Evolutionary conservation across 1,140 invertebrate genomes (phyloP).

Genomic region (Trichoplusia ni): DNA sequence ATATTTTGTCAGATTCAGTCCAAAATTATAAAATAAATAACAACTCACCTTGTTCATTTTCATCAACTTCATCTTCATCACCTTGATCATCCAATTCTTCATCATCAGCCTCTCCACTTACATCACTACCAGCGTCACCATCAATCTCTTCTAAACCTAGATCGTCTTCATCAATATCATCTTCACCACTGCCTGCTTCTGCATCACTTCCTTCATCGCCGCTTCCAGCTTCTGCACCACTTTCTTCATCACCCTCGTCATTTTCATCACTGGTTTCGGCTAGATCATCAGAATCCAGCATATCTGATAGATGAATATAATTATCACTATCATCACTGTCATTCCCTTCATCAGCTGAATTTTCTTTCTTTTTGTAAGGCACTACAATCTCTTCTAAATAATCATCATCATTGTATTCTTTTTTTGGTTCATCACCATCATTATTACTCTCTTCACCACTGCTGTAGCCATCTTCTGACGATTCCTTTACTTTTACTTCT

Average conservation of each 20-base stretch:
- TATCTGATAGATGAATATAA: conserved; percentile 69
- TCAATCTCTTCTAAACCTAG: conserved; percentile 37
- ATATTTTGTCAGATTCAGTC: background rate
- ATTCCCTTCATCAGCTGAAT: conserved; percentile 60
- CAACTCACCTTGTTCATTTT: conserved; percentile 36
- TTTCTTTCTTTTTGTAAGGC: conserved; percentile 49
- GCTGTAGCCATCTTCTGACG: conserved; percentile 70
- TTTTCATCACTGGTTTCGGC: conserved; percentile 57
- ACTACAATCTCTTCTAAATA: conserved; percentile 66
- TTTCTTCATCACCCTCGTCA: conserved; percentile 39
- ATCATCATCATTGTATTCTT: conserved; percentile 39
- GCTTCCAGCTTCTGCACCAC: conserved; percentile 34
- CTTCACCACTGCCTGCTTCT: conserved; percentile 27
- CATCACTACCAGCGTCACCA: conserved; percentile 31
- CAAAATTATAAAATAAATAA: background rate
- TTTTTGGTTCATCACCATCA: conserved; percentile 11
- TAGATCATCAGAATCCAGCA: conserved; percentile 67
- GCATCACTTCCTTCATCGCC: conserved; percentile 35
- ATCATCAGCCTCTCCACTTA: conserved; percentile 26
- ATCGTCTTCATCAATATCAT: conserved; percentile 28
- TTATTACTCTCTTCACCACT: conserved; percentile 59
- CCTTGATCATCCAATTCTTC: conserved; percentile 41
- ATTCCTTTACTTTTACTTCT: conserved; percentile 51
- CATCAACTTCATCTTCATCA: conserved; percentile 36
- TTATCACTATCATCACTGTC: conserved; percentile 68